phyloP scores from a whole-genome alignment of 2,888 invertebrate species.

The Hypomecis punctinalis region DNA sequence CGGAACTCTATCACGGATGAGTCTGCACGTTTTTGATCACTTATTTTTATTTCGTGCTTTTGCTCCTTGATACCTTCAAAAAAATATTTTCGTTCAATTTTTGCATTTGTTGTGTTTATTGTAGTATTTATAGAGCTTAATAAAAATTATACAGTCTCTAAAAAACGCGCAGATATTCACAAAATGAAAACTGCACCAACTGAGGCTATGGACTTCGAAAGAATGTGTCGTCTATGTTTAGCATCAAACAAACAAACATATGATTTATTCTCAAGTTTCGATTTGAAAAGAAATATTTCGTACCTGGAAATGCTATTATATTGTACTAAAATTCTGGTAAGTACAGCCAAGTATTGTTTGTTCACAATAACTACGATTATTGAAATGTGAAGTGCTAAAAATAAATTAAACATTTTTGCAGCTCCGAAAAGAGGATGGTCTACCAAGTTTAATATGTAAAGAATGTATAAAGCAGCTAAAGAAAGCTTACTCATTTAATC shows the following conservation, averaged over 20 bases:
- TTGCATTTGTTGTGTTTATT: too few species aligned
- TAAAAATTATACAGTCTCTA: too few species aligned
- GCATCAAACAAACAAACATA: conserved; percentile 60
- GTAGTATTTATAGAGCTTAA: too few species aligned
- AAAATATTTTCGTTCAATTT: too few species aligned
- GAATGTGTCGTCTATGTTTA: conserved; percentile 74
- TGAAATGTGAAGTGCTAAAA: neutral
- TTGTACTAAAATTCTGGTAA: conserved; percentile 74
- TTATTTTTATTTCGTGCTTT: too few species aligned
- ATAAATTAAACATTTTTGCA: conserved; percentile 10
- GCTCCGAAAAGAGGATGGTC: conserved; percentile 58
- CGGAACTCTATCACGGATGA: too few species aligned
- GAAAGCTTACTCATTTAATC: conserved; percentile 66
- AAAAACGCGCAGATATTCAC: neutral
- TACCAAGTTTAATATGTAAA: conserved; percentile 74
- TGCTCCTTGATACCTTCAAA: too few species aligned
- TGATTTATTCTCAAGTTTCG: conserved; percentile 72
- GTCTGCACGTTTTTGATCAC: too few species aligned
- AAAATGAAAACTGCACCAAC: neutral
- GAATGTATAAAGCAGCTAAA: conserved; percentile 72
- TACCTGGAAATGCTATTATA: conserved; percentile 71
- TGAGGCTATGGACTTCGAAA: conserved; percentile 60
- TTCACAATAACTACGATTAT: neutral
- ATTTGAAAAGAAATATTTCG: conserved; percentile 64
- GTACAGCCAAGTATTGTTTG: neutral